These are phyloP conservation scores for Platyrinchus mystaceus DNA, from an alignment of 2,797 vertebrate genomes.

Conservation along the genomic window DNA sequence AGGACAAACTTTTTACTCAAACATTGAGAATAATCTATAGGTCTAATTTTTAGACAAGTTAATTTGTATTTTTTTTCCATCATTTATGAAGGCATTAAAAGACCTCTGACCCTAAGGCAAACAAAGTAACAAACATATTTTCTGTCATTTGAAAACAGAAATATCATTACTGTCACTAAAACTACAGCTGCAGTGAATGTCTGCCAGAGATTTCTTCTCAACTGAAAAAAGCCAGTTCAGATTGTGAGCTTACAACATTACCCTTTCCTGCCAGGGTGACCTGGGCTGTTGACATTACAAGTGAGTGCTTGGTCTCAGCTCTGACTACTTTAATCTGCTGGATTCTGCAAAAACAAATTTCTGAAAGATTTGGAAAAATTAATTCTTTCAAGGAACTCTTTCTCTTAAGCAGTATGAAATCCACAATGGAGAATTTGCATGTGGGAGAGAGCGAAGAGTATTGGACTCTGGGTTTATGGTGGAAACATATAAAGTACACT, in stretches of 20 bases:
- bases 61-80: neutral
- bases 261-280: neutral
- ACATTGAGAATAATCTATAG: neutral
- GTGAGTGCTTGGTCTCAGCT: neutral
- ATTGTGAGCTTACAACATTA: neutral
- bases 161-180: conserved; percentile 33
- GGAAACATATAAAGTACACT: neutral
- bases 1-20: neutral
- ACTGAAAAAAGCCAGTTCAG: neutral
- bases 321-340: neutral
- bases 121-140: conserved; percentile 22
- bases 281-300: neutral
- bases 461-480: neutral
- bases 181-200: neutral
- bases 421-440: neutral
- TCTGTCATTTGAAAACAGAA: conserved; percentile 24
- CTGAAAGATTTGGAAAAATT: neutral
- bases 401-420: neutral
- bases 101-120: neutral
- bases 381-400: neutral
- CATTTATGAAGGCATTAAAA: neutral
- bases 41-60: neutral
- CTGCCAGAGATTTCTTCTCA: neutral
- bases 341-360: neutral
- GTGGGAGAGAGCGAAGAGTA: neutral